phyloP scores from a whole-genome alignment of 2,113 vertebrate genomes.

The Tichodroma muraria region DNA sequence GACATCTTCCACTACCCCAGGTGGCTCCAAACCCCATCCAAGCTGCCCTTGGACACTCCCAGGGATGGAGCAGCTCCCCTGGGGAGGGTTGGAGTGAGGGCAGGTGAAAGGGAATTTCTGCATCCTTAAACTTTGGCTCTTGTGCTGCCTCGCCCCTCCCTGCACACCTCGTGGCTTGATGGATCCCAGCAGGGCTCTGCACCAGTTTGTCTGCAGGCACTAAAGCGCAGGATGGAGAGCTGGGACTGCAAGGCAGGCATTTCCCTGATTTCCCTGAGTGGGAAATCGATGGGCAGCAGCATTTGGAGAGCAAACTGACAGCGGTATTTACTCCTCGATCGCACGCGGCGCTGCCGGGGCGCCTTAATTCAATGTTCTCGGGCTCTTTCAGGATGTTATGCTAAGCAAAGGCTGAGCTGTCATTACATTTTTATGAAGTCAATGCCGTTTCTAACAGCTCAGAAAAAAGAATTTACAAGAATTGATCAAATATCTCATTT shows the following conservation, averaged over 20 bases:
- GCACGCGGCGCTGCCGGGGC: background rate
- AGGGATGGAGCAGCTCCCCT: background rate
- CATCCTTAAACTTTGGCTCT: background rate
- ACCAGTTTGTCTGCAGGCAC: background rate
- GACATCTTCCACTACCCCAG: background rate
- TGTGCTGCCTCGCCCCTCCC: background rate
- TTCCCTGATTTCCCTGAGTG: background rate
- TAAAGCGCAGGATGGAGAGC: background rate
- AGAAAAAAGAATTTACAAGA: constrained; percentile 2
- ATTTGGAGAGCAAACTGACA: background rate
- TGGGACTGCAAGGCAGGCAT: background rate
- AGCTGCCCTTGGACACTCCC: background rate
- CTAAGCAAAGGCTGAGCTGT: constrained; percentile 45
- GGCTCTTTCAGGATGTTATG: constrained; percentile 25
- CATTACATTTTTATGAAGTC: constrained; percentile 57
- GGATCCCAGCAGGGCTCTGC: background rate
- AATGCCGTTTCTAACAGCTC: constrained; percentile 10
- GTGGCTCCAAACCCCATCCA: background rate
- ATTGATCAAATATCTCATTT: constrained; percentile 57
- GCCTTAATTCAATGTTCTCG: background rate
- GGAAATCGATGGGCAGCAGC: constrained; percentile 10
- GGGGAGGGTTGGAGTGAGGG: background rate
- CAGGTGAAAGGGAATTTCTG: background rate
- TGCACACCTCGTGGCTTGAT: background rate
- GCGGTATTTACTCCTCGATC: background rate